These are phyloP conservation scores for Triplophysa rosa DNA, from an alignment of 2,113 vertebrate species.

Conservation along the genomic window DNA sequence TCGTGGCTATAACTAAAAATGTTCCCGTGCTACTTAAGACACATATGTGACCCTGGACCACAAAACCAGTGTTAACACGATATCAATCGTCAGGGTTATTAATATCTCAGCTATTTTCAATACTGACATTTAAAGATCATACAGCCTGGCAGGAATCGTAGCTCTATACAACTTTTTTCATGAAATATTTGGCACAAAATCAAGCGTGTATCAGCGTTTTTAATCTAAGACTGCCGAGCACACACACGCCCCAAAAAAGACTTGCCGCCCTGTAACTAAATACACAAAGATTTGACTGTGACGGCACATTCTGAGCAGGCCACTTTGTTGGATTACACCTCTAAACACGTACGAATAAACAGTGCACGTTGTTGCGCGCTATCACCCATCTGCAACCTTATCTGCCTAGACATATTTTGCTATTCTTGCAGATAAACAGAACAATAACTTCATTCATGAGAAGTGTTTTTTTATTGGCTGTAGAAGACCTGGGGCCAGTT, in stretches of 20 bases:
- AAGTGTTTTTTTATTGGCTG: neutral
- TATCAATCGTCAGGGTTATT: no score
- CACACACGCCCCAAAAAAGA: neutral
- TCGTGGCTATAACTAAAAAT: no score
- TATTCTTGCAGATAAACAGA: conserved; percentile 17
- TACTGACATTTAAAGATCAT: conserved; percentile 23
- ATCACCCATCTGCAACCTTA: conserved; percentile 2
- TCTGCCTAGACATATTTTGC: conserved; percentile 5
- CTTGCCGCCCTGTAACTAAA: conserved; percentile 22
- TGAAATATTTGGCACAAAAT: conserved; percentile 7
- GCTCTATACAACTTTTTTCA: neutral
- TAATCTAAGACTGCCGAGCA: neutral
- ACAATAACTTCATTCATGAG: conserved; percentile 27
- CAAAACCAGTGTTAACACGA: no score
- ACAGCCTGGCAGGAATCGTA: neutral
- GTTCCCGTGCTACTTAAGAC: no score
- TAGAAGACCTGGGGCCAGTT: neutral
- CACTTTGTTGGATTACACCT: conserved; percentile 24
- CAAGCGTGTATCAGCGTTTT: neutral
- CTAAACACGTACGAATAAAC: conserved; percentile 17
- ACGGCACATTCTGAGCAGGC: conserved; percentile 21
- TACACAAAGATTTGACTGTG: conserved; percentile 30
- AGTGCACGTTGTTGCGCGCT: neutral
- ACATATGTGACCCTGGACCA: no score
- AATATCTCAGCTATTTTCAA: no score